phyloP scores from a whole-genome alignment of 1,140 invertebrate species.

The Drosophila tsacasi region DNA sequence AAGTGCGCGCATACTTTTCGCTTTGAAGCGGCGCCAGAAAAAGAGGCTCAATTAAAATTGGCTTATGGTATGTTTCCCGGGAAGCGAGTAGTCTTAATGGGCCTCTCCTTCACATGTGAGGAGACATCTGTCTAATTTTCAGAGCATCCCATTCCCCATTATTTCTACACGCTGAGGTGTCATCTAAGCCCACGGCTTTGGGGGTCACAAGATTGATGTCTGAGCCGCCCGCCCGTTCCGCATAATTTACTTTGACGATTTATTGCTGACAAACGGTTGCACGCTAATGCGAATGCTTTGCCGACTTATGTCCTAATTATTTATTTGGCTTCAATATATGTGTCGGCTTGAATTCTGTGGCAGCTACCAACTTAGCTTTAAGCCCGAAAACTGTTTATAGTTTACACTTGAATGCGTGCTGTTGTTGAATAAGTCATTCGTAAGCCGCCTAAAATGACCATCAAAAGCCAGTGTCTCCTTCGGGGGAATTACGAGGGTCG shows the following conservation, averaged over 20 bases:
- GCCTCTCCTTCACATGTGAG: slow-evolving; percentile 18
- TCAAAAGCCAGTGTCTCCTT: slow-evolving; percentile 5
- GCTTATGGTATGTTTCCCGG: slow-evolving; percentile 30
- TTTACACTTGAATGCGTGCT: slow-evolving; percentile 33
- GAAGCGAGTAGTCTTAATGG: neutral
- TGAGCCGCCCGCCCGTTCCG: slow-evolving; percentile 33
- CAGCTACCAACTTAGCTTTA: neutral
- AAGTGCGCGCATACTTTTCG: slow-evolving; percentile 2
- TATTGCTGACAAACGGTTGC: slow-evolving; percentile 59
- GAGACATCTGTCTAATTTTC: slow-evolving; percentile 43
- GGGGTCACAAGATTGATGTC: slow-evolving; percentile 61
- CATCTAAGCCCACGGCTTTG: slow-evolving; percentile 14
- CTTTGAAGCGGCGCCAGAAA: slow-evolving; percentile 23
- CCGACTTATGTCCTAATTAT: slow-evolving; percentile 60
- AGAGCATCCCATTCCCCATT: neutral
- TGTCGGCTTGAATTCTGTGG: neutral
- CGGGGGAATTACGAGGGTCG: neutral
- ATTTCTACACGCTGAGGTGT: slow-evolving; percentile 37
- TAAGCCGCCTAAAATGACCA: slow-evolving; percentile 25
- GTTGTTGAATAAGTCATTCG: slow-evolving; percentile 38
- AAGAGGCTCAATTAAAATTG: slow-evolving; percentile 47
- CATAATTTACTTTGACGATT: slow-evolving; percentile 60
- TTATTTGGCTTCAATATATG: slow-evolving; percentile 36
- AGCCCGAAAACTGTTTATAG: slow-evolving; percentile 53
- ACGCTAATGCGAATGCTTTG: slow-evolving; percentile 42